phyloP scores from a whole-genome alignment of 2,888 invertebrate genomes.

The Diloba caeruleocephala region DNA sequence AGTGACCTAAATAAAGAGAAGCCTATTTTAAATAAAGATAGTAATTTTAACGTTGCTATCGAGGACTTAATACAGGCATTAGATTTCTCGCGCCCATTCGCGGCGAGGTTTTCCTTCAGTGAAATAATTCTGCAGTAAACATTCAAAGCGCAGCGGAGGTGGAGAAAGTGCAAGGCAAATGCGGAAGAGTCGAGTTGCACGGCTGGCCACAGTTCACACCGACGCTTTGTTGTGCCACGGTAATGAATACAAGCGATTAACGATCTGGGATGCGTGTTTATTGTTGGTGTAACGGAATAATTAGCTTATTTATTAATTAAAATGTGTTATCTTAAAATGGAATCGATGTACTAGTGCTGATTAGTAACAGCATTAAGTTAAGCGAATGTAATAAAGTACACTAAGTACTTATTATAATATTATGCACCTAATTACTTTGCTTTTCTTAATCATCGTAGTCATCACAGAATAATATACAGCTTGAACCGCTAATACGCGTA shows the following conservation, averaged over 20 bases:
- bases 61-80: slow-evolving; percentile 50
- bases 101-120: slow-evolving; percentile 57
- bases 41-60: slow-evolving; percentile 57
- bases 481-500: neutral
- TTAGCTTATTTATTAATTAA: slow-evolving; percentile 49
- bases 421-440: too few relatives aligned
- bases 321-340: slow-evolving; percentile 42
- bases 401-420: neutral
- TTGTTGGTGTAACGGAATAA: slow-evolving; percentile 47
- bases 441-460: too few relatives aligned
- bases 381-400: slow-evolving; percentile 38
- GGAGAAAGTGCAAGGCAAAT: slow-evolving; percentile 72
- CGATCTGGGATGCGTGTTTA: slow-evolving; percentile 49
- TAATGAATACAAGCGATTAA: slow-evolving; percentile 43
- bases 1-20: slow-evolving; percentile 9
- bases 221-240: slow-evolving; percentile 43
- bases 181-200: slow-evolving; percentile 65
- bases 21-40: slow-evolving; percentile 23
- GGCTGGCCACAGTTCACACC: slow-evolving; percentile 49
- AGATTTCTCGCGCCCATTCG: slow-evolving; percentile 47
- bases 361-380: slow-evolving; percentile 30
- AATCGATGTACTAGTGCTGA: slow-evolving; percentile 32
- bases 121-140: slow-evolving; percentile 60
- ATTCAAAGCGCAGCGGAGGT: slow-evolving; percentile 65
- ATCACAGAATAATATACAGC: too few relatives aligned